Conservation (phyloP, 2,113 vertebrate genomes). For the Seriola dumerili region DNA sequence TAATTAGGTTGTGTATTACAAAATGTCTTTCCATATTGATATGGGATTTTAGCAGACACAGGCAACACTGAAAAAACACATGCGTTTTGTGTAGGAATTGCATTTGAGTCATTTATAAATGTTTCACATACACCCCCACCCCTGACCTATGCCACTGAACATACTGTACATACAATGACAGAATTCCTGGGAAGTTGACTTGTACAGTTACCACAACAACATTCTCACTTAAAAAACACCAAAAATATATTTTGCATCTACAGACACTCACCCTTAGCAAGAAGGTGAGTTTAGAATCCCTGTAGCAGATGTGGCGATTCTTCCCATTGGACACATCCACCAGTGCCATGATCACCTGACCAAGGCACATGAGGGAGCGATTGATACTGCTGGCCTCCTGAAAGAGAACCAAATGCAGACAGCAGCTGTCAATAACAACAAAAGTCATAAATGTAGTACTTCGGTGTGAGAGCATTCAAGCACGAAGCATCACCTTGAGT, state of each 20-base stretch:
- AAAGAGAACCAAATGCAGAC: conserved; percentile 13
- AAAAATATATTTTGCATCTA: not conserved
- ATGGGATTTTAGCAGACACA: not conserved
- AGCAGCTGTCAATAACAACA: conserved; percentile 8
- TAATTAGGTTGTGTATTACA: not conserved
- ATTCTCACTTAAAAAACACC: not conserved
- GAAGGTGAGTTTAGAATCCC: conserved; percentile 97
- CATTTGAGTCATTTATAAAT: not conserved
- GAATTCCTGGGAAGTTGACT: not conserved
- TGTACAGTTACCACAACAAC: not conserved
- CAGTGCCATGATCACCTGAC: conserved; percentile 95
- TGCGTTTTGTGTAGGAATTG: not conserved
- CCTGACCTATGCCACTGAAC: too few species aligned
- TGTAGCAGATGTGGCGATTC: conserved; percentile 93
- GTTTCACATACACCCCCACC: not conserved
- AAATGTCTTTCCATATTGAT: not conserved
- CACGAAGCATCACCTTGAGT: conserved; percentile 86
- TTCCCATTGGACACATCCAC: conserved; percentile 95
- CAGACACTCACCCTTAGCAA: conserved; percentile 87
- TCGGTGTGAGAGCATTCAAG: not conserved
- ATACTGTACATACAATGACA: too few species aligned
- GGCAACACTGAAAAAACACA: not conserved
- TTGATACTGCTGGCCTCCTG: conserved; percentile 98
- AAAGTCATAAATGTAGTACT: not conserved
- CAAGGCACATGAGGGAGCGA: conserved; percentile 93